Conservation (phyloP, 2,888 invertebrate genomes). For the Polydrusus pterygomalis region DNA sequence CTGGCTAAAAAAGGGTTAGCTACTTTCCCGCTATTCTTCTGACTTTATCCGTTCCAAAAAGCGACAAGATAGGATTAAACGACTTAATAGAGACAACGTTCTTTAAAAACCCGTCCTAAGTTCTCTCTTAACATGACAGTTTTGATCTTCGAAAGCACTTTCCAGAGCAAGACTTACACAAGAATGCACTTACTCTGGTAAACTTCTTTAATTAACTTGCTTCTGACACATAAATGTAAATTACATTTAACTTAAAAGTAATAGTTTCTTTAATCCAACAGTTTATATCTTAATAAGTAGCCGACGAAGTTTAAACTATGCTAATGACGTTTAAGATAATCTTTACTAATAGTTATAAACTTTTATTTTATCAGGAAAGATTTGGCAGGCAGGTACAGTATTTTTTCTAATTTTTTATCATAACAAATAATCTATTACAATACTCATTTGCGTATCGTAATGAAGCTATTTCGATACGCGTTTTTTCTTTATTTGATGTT, state of each 20-base stretch:
- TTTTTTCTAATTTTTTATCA: too few relatives aligned
- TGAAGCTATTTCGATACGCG: too few relatives aligned
- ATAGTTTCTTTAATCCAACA: conserved; percentile 57
- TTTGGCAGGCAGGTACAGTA: too few relatives aligned
- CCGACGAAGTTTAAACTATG: conserved; percentile 28
- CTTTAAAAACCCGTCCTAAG: conserved; percentile 54
- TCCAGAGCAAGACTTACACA: conserved; percentile 68
- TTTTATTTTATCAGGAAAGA: background rate
- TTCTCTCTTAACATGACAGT: conserved; percentile 65
- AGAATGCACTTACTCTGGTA: conserved; percentile 71
- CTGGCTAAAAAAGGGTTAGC: background rate
- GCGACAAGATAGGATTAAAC: conserved; percentile 44
- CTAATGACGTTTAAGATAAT: conserved; percentile 7
- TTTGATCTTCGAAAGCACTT: conserved; percentile 63
- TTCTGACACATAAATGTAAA: conserved; percentile 71
- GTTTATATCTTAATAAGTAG: conserved; percentile 33
- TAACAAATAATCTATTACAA: too few relatives aligned
- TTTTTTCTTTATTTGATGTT: too few relatives aligned
- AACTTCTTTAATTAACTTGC: conserved; percentile 72
- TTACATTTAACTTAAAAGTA: conserved; percentile 67
- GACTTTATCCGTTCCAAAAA: conserved; percentile 8
- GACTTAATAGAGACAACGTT: conserved; percentile 44
- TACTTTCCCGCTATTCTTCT: background rate
- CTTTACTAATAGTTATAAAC: conserved; percentile 1
- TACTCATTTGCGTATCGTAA: too few relatives aligned